Evolutionary conservation across 2,113 vertebrate species (phyloP).

Genomic region (Eulemur macaco): DNA sequence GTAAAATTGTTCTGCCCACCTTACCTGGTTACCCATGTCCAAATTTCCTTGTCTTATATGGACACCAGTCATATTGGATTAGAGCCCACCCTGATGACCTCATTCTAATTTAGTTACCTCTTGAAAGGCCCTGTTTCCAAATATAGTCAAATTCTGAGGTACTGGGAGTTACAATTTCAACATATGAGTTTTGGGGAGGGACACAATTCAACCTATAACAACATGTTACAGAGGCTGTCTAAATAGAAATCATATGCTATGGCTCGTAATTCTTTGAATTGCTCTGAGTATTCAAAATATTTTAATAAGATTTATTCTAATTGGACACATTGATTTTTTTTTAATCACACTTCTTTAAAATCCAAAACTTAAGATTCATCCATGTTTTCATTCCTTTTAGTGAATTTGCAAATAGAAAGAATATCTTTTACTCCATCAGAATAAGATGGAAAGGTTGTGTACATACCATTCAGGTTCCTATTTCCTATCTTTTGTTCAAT

Average conservation of each 20-base stretch:
- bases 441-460: neutral
- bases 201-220: neutral
- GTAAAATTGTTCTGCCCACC: neutral
- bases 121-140: neutral
- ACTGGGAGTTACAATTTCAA: neutral
- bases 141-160: neutral
- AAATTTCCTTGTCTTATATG: neutral
- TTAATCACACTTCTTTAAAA: neutral
- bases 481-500: neutral
- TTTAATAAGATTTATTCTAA: neutral
- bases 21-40: neutral
- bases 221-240: neutral
- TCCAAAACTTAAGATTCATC: neutral
- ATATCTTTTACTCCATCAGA: neutral
- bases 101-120: neutral
- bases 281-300: neutral
- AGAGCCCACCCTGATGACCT: neutral
- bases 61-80: neutral
- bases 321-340: neutral
- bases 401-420: neutral
- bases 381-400: neutral
- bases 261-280: neutral
- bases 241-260: neutral
- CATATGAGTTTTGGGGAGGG: neutral
- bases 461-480: neutral